Percentiles rank a stretch among this genome's conserved stretches.
Conservation (phyloP, 1,140 invertebrate species). For the Trypoxylus dichotomus region DNA sequence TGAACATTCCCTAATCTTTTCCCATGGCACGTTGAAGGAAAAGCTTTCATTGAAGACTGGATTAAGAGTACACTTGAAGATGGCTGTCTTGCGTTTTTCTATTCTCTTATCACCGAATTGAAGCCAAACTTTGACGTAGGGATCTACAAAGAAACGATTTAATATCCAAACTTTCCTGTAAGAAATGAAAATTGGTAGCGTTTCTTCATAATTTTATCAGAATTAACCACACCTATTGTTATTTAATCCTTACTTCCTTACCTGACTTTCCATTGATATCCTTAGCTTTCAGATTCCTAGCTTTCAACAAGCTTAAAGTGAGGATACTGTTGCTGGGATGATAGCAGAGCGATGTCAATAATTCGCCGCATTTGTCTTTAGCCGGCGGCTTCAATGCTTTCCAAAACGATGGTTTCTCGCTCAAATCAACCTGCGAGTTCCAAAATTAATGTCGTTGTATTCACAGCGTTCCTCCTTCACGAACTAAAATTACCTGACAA, state of each 20-base stretch:
- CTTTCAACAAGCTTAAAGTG: constrained; percentile 85
- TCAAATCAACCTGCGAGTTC: constrained; percentile 76
- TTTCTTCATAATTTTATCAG: too few relatives aligned
- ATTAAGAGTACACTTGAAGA: constrained; percentile 91
- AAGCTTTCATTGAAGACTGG: constrained; percentile 93
- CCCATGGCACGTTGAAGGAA: constrained; percentile 91
- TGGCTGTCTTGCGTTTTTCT: constrained; percentile 94
- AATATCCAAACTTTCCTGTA: too few relatives aligned
- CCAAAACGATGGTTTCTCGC: constrained; percentile 89
- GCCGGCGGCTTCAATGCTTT: constrained; percentile 89
- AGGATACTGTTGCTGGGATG: constrained; percentile 88
- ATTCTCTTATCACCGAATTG: constrained; percentile 92
- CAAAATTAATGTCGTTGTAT: too few relatives aligned
- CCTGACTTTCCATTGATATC: constrained; percentile 95
- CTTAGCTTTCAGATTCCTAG: constrained; percentile 89
- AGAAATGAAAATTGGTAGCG: too few relatives aligned
- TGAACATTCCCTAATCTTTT: constrained; percentile 90
- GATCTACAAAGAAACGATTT: constrained; percentile 77
- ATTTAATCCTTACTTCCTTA: constrained; percentile 52
- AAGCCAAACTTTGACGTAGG: constrained; percentile 95
- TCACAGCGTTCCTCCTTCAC: too few relatives aligned
- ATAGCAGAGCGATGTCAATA: constrained; percentile 88
- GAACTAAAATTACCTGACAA: constrained; percentile 72
- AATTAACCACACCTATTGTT: too few relatives aligned
- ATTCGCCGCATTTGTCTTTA: constrained; percentile 89